These are phyloP conservation scores for Hyposoter didymator DNA, from an alignment of 2,888 invertebrate genomes.

Conservation along the genomic window DNA sequence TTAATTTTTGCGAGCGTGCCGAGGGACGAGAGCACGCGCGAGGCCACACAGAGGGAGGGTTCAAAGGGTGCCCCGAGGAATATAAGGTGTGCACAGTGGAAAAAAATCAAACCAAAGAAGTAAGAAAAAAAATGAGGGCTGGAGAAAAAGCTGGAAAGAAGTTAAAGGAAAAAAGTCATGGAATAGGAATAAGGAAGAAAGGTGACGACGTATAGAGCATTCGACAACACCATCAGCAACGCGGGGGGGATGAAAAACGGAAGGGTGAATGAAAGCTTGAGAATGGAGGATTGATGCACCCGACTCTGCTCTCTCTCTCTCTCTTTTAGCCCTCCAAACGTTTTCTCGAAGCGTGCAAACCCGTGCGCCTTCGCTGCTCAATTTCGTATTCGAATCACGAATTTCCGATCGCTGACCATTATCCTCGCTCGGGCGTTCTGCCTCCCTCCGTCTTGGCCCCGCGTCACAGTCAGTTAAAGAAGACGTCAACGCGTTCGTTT, in stretches of 20 bases:
- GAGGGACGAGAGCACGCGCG: slow-evolving; percentile 66
- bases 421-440: slow-evolving; percentile 63
- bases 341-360: slow-evolving; percentile 59
- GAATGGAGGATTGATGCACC: slow-evolving; percentile 37
- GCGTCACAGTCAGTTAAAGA: slow-evolving; percentile 59
- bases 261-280: slow-evolving; percentile 34
- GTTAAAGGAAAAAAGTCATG: slow-evolving; percentile 28
- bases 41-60: slow-evolving; percentile 44
- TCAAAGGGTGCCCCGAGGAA: slow-evolving; percentile 33
- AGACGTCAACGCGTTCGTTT: slow-evolving; percentile 55
- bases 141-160: slow-evolving; percentile 32
- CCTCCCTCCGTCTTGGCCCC: slow-evolving; percentile 37
- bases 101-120: not conserved
- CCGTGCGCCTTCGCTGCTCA: slow-evolving; percentile 49
- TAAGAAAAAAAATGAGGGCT: slow-evolving; percentile 37
- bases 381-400: slow-evolving; percentile 69
- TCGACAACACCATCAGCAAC: slow-evolving; percentile 44
- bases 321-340: slow-evolving; percentile 22
- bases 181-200: slow-evolving; percentile 52
- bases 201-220: slow-evolving; percentile 58
- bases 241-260: slow-evolving; percentile 16
- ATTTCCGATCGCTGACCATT: slow-evolving; percentile 70
- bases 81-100: slow-evolving; percentile 12
- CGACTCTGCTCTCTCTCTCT: slow-evolving; percentile 1
- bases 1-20: slow-evolving; percentile 73